phyloP scores from a whole-genome alignment of 2,113 vertebrate genomes.

The Alligator mississippiensis region DNA sequence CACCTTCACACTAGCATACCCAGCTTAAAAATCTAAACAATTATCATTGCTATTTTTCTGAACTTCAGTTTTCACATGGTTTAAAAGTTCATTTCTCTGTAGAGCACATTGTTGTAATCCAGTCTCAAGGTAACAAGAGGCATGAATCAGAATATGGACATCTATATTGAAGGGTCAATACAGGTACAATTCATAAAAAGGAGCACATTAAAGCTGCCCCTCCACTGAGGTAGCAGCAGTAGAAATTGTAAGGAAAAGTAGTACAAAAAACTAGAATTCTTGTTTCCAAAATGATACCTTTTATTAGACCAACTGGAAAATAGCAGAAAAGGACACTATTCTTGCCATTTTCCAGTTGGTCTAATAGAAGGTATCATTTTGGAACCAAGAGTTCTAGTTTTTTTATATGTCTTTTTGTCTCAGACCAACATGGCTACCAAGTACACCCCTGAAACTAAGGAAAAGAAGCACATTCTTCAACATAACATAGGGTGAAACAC shows the following conservation, averaged over 20 bases:
- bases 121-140: background rate
- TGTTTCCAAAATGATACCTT: too few species aligned
- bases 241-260: background rate
- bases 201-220: conserved; percentile 30
- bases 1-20: background rate
- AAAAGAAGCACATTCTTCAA: background rate
- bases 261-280: background rate
- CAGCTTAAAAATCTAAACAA: background rate
- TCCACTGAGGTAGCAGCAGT: conserved; percentile 12
- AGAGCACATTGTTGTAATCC: background rate
- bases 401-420: too few species aligned
- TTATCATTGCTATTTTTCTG: background rate
- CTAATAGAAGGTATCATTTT: too few species aligned
- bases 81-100: background rate
- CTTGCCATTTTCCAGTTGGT: too few species aligned
- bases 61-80: background rate
- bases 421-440: too few species aligned
- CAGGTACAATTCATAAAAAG: background rate
- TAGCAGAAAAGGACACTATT: too few species aligned
- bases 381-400: too few species aligned
- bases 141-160: background rate
- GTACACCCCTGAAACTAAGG: background rate
- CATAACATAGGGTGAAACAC: background rate
- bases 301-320: too few species aligned
- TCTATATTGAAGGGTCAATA: background rate